Evolutionary conservation across 2,888 invertebrate species (phyloP), one percentile per base, ranked within the genome.

Genomic region (Spilarctia lutea): DNA sequence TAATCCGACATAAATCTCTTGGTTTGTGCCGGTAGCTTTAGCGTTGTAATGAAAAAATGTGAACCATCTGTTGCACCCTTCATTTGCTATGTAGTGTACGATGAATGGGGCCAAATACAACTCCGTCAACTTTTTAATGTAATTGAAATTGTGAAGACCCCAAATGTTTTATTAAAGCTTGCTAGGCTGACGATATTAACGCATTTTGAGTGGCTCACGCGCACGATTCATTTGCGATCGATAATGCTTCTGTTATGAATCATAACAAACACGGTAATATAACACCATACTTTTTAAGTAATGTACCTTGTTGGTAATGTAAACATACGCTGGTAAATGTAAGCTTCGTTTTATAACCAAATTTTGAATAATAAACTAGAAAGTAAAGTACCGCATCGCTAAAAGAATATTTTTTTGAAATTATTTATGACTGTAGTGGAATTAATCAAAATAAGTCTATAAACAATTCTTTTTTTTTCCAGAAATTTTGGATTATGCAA

Each of bases 61-160:
- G 89, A 87, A 94, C 94, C 95, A 95, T 95, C 95, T 96, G 95
- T 95, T 95, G 92, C 94, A 93, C 95, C 95, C 95, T 95, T 94
- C 94, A 94, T 94, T 94, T 93, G 92, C 87, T 92, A 87, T 88
- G 86, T 90, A 85, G 86, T 87, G 83, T 87, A 84, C 88, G 85
- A 90, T 91, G 91, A 92, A 93, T 92, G 90, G 93, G 91, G 91
- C 90, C 92, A 90, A 93, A 91, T 91, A 89, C 87, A 90, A 89
- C 89, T 89, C 86, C 91, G 91, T 92, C 93, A 92, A 93, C 92
- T 94, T 95, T 95, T 95, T 94, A 95, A 95, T 94, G 92, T 95
- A 94, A 95, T 94, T 95, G 94, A 94, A 95, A 93, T 89, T 90
- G 90, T 91, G 89, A 90, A 90, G 89, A 89, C 92, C 93, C 94